Evolutionary conservation across 1,140 invertebrate genomes (phyloP).

Genomic region (Nebria ingens): DNA sequence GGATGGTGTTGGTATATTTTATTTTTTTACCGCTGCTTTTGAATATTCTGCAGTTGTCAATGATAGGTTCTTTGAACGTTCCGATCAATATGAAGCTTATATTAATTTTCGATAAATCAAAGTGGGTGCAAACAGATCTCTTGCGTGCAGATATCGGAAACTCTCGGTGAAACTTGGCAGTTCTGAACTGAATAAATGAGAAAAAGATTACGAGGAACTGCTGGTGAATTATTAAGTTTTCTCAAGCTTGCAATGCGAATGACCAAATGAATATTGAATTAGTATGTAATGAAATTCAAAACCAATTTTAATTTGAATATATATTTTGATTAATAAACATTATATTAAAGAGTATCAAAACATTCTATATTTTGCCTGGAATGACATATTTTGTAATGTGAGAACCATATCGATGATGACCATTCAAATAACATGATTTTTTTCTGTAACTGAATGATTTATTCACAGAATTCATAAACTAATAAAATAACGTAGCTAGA

Average conservation of each 20-base stretch:
- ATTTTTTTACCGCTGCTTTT: background rate
- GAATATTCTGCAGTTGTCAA: constrained; percentile 3
- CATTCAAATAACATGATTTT: too few relatives aligned
- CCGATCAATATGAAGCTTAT: background rate
- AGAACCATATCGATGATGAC: too few relatives aligned
- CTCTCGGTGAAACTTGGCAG: background rate
- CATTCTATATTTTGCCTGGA: too few relatives aligned
- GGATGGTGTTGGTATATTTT: too few relatives aligned
- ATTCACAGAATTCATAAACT: too few relatives aligned
- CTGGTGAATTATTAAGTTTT: background rate
- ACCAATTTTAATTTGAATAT: background rate
- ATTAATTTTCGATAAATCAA: constrained; percentile 5
- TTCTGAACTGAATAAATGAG: background rate
- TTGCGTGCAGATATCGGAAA: background rate
- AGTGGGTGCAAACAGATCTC: background rate
- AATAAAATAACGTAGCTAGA: too few relatives aligned
- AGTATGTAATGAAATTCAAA: background rate
- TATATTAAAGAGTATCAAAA: too few relatives aligned
- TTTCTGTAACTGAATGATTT: too few relatives aligned
- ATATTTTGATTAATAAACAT: background rate
- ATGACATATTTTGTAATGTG: too few relatives aligned
- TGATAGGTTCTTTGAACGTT: background rate
- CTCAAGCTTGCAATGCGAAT: background rate
- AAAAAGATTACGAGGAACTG: background rate
- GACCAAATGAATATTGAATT: background rate